These are phyloP conservation scores for Coranthus polyacanthus DNA, from an alignment of 2,797 vertebrate genomes.

Conservation along the genomic window DNA sequence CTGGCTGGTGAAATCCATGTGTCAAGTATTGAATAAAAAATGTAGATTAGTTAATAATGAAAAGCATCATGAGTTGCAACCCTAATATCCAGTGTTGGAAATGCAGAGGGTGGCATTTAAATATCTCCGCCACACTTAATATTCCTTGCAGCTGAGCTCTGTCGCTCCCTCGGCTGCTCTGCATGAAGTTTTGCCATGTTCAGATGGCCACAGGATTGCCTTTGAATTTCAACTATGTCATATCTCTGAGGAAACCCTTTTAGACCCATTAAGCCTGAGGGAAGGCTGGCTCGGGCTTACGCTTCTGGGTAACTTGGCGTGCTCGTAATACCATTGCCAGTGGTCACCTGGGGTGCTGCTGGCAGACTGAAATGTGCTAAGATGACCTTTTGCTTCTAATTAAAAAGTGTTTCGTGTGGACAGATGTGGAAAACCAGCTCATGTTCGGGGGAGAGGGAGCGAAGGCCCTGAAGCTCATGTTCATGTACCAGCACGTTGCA, in stretches of 20 bases:
- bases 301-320: conserved; percentile 65
- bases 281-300: conserved; percentile 25
- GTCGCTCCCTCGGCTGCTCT: conserved; percentile 25
- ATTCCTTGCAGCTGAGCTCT: conserved; percentile 19
- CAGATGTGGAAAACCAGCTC: conserved; percentile 68
- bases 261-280: conserved; percentile 40
- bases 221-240: conserved; percentile 46
- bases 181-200: conserved; percentile 14
- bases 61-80: too few species aligned
- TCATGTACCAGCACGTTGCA: conserved; percentile 16
- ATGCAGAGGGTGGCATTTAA: conserved; percentile 32
- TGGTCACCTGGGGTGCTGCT: conserved; percentile 55
- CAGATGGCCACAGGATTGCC: conserved; percentile 16
- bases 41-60: too few species aligned
- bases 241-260: conserved; percentile 45
- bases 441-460: conserved; percentile 4
- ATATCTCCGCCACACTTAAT: conserved; percentile 28
- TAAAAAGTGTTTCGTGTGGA: conserved; percentile 59
- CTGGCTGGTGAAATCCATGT: too few species aligned
- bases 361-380: conserved; percentile 70
- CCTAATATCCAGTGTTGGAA: neutral
- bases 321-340: conserved; percentile 59
- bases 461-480: conserved; percentile 48
- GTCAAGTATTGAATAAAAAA: too few species aligned
- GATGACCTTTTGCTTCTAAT: conserved; percentile 82